Evolutionary conservation across 2,888 invertebrate genomes (phyloP).

Genomic region (Andrena praecox): DNA sequence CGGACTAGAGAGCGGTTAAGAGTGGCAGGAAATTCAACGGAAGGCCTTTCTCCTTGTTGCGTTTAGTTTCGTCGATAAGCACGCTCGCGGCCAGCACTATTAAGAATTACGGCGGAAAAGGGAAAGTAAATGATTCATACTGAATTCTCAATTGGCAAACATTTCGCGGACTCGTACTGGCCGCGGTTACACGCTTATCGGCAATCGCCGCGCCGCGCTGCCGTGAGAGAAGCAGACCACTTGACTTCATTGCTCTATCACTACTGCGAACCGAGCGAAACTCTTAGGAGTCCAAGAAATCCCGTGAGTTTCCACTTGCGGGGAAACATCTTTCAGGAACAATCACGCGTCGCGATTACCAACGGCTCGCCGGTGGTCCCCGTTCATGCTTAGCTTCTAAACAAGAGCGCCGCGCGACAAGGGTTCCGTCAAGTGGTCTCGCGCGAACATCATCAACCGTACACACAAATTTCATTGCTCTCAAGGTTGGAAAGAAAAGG

Average conservation of each 20-base stretch:
- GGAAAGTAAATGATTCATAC: neutral
- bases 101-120: neutral
- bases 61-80: slow-evolving; percentile 29
- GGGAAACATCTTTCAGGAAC: neutral
- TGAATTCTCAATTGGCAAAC: neutral
- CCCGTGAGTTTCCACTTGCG: slow-evolving; percentile 37
- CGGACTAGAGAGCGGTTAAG: slow-evolving; percentile 79
- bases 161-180: neutral
- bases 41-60: slow-evolving; percentile 77
- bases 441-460: slow-evolving; percentile 76
- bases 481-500: slow-evolving; percentile 43
- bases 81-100: slow-evolving; percentile 32
- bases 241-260: slow-evolving; percentile 48
- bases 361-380: too few species aligned
- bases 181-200: slow-evolving; percentile 44
- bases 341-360: neutral
- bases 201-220: slow-evolving; percentile 70
- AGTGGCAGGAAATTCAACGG: slow-evolving; percentile 79
- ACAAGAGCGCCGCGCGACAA: neutral
- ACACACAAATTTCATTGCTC: slow-evolving; percentile 66
- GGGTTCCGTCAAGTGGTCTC: slow-evolving; percentile 80
- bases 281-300: slow-evolving; percentile 35
- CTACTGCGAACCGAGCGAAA: slow-evolving; percentile 19
- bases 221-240: slow-evolving; percentile 59
- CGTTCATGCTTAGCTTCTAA: too few species aligned